phyloP scores from a whole-genome alignment of 2,888 invertebrate genomes.

The Crossocerus cetratus region DNA sequence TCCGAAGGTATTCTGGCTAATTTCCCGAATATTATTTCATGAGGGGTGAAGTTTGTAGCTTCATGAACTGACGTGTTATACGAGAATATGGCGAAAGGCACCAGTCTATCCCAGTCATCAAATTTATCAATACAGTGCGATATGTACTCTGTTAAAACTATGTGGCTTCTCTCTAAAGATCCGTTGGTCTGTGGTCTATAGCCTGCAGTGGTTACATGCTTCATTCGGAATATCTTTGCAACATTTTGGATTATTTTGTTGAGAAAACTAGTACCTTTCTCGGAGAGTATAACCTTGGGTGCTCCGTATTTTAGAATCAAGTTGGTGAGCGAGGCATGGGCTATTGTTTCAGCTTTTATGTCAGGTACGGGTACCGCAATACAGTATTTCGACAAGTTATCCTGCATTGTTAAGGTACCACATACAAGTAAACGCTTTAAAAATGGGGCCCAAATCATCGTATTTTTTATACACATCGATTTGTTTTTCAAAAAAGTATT shows the following conservation, averaged over 20 bases:
- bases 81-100: too few relatives aligned
- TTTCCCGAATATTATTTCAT: too few relatives aligned
- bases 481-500: too few relatives aligned
- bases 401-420: slow-evolving; percentile 13
- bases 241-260: not conserved
- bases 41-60: too few relatives aligned
- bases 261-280: not conserved
- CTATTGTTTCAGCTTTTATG: not conserved
- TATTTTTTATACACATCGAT: too few relatives aligned
- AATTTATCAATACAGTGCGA: too few relatives aligned
- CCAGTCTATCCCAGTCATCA: too few relatives aligned
- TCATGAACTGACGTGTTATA: too few relatives aligned
- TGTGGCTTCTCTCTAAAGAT: not conserved
- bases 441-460: too few relatives aligned
- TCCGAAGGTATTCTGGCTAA: too few relatives aligned
- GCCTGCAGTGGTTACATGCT: not conserved
- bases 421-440: too few relatives aligned
- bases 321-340: not conserved
- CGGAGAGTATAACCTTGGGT: not conserved
- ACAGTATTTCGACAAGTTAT: slow-evolving; percentile 1
- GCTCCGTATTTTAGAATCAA: not conserved
- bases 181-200: not conserved
- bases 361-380: not conserved
- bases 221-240: not conserved
- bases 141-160: too few relatives aligned